phyloP scores from a whole-genome alignment of 1,140 invertebrate genomes.

The Myzus persicae region DNA sequence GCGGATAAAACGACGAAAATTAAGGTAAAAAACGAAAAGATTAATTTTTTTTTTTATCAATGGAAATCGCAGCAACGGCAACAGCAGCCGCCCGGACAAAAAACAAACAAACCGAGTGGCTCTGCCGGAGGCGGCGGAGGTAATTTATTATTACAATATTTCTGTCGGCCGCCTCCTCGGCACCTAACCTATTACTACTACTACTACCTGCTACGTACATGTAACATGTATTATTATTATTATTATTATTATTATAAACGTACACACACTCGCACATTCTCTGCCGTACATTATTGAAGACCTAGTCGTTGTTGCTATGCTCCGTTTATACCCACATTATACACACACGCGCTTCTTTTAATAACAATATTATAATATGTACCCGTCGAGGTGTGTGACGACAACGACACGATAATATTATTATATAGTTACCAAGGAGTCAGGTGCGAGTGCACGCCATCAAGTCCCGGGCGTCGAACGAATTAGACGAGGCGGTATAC shows the following conservation, averaged over 20 bases:
- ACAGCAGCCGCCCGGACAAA: background rate
- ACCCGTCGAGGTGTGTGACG: background rate
- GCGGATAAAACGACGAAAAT: background rate
- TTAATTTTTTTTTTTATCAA: constrained; percentile 21
- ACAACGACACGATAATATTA: background rate
- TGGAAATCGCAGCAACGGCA: background rate
- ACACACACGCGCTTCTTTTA: background rate
- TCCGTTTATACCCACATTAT: background rate
- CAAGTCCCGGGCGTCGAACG: constrained; percentile 28
- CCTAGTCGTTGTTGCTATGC: background rate
- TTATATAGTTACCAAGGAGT: constrained; percentile 21
- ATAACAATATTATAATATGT: background rate
- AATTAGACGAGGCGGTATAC: constrained; percentile 19
- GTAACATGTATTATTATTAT: background rate
- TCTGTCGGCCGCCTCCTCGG: background rate
- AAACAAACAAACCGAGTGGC: background rate
- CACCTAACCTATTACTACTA: constrained; percentile 13
- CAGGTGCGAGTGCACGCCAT: background rate
- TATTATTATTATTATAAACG: background rate
- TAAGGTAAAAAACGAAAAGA: background rate
- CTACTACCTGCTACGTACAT: background rate
- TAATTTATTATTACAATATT: constrained; percentile 35
- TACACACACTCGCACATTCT: background rate
- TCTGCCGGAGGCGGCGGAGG: background rate
- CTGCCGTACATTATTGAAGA: background rate